Percentiles rank a stretch among this genome's conserved stretches.
Evolutionary conservation across 2,113 vertebrate species (phyloP).

Genomic region (Dromaius novaehollandiae): DNA sequence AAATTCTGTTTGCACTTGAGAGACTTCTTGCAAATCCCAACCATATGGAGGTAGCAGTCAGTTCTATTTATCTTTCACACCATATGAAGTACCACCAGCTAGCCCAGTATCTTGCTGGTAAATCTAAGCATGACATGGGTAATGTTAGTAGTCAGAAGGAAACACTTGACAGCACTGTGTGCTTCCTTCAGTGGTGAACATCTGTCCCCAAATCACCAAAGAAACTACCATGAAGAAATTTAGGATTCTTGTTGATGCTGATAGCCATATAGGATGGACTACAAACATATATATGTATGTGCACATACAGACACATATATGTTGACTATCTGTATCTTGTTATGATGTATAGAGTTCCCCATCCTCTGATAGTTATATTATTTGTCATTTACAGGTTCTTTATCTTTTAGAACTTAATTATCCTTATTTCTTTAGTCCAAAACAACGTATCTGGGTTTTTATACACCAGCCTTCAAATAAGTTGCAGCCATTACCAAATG

Average conservation of each 20-base stretch:
- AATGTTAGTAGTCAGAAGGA: conserved; percentile 2
- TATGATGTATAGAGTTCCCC: not conserved
- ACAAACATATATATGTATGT: no score
- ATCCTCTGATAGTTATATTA: not conserved
- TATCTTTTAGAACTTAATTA: not conserved
- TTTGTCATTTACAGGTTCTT: not conserved
- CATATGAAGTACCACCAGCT: conserved; percentile 28
- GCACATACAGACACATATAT: not conserved
- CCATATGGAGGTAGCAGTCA: conserved; percentile 60
- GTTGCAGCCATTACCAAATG: not conserved
- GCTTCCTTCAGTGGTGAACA: conserved; percentile 42
- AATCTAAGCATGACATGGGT: conserved; percentile 23
- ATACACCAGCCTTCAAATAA: not conserved
- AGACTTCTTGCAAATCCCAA: conserved; percentile 29
- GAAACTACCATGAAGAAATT: not conserved
- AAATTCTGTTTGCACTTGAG: conserved; percentile 53
- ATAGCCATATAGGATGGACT: not conserved
- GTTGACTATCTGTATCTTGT: not conserved
- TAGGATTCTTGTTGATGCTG: not conserved
- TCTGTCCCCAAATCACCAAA: conserved; percentile 31
- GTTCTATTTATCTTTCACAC: conserved; percentile 59
- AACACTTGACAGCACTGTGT: conserved; percentile 2
- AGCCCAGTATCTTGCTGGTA: conserved; percentile 49
- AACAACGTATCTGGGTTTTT: not conserved
- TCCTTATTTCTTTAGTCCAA: not conserved